Percentiles rank a stretch among this genome's conserved stretches.
Evolutionary conservation across 2,113 vertebrate species (phyloP).

Genomic region (Anguilla japonica): DNA sequence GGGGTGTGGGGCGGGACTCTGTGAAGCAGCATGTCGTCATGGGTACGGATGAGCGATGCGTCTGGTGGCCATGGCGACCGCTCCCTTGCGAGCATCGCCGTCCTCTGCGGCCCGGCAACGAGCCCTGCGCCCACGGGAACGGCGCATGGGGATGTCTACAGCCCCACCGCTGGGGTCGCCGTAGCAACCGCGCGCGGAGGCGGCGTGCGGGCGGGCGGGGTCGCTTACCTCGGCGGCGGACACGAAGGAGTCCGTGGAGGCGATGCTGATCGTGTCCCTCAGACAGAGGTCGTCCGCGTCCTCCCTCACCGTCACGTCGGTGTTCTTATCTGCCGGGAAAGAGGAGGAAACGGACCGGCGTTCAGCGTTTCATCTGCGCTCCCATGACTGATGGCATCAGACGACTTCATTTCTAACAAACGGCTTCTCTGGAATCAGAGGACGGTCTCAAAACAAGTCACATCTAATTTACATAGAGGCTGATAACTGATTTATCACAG

Average conservation of each 20-base stretch:
- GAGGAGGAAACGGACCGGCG: slow-evolving; percentile 32
- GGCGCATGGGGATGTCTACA: background rate
- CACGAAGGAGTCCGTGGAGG: slow-evolving; percentile 88
- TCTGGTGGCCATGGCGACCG: background rate
- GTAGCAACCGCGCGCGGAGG: background rate
- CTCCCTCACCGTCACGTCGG: slow-evolving; percentile 71
- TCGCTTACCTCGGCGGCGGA: slow-evolving; percentile 86
- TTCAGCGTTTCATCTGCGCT: background rate
- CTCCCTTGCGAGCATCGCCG: background rate
- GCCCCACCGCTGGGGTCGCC: background rate
- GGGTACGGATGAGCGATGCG: background rate
- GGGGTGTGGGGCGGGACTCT: background rate
- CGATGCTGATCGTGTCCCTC: slow-evolving; percentile 81
- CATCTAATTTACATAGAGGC: background rate
- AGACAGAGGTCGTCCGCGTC: slow-evolving; percentile 75
- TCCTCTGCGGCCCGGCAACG: background rate
- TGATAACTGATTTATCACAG: background rate
- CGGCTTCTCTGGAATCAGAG: background rate
- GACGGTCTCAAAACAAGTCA: background rate
- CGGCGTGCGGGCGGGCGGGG: background rate
- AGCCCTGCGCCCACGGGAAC: no score
- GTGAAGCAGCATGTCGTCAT: background rate
- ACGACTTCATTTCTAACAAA: background rate
- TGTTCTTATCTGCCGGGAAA: slow-evolving; percentile 71
- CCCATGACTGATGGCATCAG: background rate